These are phyloP conservation scores for Aplodontia rufa DNA, from an alignment of 2,113 vertebrate species.

Conservation along the genomic window DNA sequence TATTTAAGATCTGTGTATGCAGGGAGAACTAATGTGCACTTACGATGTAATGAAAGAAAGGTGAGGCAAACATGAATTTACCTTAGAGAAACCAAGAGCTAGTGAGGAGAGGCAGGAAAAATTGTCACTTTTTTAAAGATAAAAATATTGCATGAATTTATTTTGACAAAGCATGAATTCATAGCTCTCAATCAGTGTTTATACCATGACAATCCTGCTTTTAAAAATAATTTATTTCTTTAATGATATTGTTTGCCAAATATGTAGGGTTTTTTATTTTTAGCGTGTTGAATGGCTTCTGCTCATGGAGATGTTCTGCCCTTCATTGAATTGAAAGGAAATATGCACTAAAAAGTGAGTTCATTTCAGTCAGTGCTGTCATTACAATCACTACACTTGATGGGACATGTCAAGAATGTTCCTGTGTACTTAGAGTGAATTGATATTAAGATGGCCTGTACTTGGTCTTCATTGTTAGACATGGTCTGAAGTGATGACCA, in stretches of 20 bases:
- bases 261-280: not conserved
- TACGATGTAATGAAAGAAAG: not conserved
- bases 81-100: not conserved
- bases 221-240: not conserved
- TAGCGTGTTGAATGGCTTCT: not conserved
- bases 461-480: not conserved
- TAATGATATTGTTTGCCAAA: not conserved
- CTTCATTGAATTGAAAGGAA: not conserved
- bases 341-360: not conserved
- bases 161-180: not conserved
- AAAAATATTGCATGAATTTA: not conserved
- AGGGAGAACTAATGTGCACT: not conserved
- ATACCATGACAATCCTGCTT: not conserved
- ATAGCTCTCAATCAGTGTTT: not conserved
- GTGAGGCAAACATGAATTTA: not conserved
- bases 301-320: not conserved
- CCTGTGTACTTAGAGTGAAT: not conserved
- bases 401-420: not conserved
- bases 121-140: not conserved
- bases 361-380: not conserved
- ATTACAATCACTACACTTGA: not conserved
- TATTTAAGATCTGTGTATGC: not conserved
- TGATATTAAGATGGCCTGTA: not conserved
- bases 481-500: not conserved
- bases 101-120: fast-evolving